Conservation (phyloP, 1,140 invertebrate species). For the Drosophila bocqueti region DNA sequence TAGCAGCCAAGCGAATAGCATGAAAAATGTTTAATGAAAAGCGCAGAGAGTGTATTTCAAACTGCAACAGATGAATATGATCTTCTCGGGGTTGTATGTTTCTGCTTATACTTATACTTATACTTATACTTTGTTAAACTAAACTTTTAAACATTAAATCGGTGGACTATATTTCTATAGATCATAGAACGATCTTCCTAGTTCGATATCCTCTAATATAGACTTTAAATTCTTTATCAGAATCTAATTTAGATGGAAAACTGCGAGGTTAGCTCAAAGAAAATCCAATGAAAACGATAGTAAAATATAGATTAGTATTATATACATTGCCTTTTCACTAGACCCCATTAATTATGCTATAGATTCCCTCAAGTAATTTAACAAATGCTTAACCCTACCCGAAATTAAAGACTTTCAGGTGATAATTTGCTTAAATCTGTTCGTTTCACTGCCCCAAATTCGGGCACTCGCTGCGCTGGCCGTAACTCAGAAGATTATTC, state of each 20-base stretch:
- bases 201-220: neutral
- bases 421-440: slow-evolving; percentile 7
- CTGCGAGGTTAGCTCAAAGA: neutral
- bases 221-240: neutral
- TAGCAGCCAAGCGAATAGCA: slow-evolving; percentile 49
- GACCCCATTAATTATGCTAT: neutral
- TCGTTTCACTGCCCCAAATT: slow-evolving; percentile 60
- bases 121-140: neutral
- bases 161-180: no score
- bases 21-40: slow-evolving; percentile 73
- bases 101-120: no score
- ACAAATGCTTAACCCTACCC: neutral
- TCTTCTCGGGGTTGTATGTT: neutral
- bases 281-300: neutral
- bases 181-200: neutral
- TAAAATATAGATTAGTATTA: neutral
- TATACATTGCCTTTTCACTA: neutral
- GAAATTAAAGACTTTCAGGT: neutral
- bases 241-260: neutral
- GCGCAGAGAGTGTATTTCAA: slow-evolving; percentile 48
- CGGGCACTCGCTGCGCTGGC: neutral
- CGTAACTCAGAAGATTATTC: slow-evolving; percentile 57
- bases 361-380: neutral
- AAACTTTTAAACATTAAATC: neutral
- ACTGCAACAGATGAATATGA: slow-evolving; percentile 9